phyloP scores from a whole-genome alignment of 2,797 vertebrate genomes.

The Ptychadena robeensis region DNA sequence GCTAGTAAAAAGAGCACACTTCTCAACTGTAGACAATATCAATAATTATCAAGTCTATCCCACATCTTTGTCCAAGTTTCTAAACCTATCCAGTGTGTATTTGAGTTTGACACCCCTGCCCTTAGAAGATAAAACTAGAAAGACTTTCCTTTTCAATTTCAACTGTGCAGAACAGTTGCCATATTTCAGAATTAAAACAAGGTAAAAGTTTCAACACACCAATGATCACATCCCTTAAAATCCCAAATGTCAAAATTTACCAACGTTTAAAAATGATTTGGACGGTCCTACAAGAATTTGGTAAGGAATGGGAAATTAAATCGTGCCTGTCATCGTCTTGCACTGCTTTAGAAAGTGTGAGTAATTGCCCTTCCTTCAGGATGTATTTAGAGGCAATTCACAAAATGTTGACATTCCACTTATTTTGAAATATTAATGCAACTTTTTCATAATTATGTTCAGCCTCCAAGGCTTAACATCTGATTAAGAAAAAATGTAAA shows the following conservation, averaged over 20 bases:
- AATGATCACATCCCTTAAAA: conserved; percentile 16
- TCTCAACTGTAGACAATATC: no score
- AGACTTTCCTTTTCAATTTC: no score
- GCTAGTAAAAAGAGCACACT: no score
- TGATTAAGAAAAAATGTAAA: conserved; percentile 58
- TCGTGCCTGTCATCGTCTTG: conserved; percentile 45
- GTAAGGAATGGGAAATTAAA: conserved; percentile 59
- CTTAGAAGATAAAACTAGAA: background rate
- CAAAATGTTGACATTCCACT: conserved; percentile 55
- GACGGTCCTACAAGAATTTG: conserved; percentile 55
- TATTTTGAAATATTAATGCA: conserved; percentile 56
- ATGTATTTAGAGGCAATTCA: conserved; percentile 51
- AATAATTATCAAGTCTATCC: no score
- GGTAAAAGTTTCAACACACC: conserved; percentile 1
- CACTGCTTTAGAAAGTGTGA: conserved; percentile 55
- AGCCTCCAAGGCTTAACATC: conserved; percentile 48
- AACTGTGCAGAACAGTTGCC: background rate
- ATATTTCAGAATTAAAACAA: background rate
- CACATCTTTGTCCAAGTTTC: no score
- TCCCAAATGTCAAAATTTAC: conserved; percentile 63
- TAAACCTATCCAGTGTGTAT: no score
- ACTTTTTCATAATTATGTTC: conserved; percentile 50
- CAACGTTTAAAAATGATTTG: conserved; percentile 59
- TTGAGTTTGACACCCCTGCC: no score
- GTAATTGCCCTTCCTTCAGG: conserved; percentile 53